Conservation (phyloP, 2,888 invertebrate genomes). For the Ophonus ardosiacus region DNA sequence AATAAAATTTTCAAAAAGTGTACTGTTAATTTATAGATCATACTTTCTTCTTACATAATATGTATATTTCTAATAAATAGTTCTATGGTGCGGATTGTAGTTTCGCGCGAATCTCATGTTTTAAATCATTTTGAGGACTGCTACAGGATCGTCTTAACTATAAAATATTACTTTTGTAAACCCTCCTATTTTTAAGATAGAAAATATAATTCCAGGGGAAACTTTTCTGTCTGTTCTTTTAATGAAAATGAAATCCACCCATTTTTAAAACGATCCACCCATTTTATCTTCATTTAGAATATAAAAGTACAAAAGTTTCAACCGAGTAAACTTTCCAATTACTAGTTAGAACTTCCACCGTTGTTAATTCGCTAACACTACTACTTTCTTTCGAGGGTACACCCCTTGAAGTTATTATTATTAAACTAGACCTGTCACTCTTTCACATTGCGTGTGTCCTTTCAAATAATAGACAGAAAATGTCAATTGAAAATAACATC, state of each 20-base stretch:
- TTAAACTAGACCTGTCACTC: conserved; percentile 37
- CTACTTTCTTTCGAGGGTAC: neutral
- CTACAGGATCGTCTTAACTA: too few species aligned
- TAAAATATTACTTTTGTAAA: too few species aligned
- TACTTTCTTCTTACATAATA: too few species aligned
- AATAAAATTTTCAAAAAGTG: too few species aligned
- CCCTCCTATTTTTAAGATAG: neutral
- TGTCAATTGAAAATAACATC: conserved; percentile 57
- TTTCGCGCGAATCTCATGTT: too few species aligned
- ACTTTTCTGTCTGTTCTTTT: neutral
- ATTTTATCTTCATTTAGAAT: conserved; percentile 25
- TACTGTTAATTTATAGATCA: too few species aligned
- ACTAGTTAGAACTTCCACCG: conserved; percentile 16
- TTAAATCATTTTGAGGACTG: too few species aligned
- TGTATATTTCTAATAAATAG: too few species aligned
- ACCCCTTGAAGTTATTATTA: conserved; percentile 25
- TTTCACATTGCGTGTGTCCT: conserved; percentile 25
- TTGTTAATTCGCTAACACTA: neutral
- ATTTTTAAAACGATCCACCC: neutral
- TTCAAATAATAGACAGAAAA: conserved; percentile 50
- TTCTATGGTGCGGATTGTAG: too few species aligned
- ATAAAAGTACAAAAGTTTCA: conserved; percentile 11
- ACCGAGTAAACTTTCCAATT: conserved; percentile 11
- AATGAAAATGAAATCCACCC: neutral
- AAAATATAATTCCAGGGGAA: neutral